Conservation (phyloP, 2,888 invertebrate species). For the Parnassius apollo region DNA sequence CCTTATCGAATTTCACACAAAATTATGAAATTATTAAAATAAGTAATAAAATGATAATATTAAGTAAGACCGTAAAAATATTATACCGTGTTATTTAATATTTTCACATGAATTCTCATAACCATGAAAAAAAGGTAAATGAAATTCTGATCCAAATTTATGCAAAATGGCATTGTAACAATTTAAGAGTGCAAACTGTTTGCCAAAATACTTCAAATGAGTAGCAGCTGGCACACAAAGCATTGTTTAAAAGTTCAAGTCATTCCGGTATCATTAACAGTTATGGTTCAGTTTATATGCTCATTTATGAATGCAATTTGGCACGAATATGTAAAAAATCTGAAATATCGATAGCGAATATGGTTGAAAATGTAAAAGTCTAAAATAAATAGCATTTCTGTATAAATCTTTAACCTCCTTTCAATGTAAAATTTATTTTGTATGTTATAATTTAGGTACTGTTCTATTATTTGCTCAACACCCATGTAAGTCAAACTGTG, state of each 20-base stretch:
- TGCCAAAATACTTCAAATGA: slow-evolving; percentile 51
- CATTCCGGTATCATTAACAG: slow-evolving; percentile 76
- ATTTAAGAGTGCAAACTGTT: slow-evolving; percentile 26
- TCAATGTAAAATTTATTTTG: too few relatives aligned
- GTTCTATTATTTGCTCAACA: too few relatives aligned
- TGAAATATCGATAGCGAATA: slow-evolving; percentile 1
- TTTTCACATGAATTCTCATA: too few relatives aligned
- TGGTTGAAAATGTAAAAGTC: background rate
- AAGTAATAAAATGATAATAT: too few relatives aligned
- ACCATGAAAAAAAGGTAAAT: too few relatives aligned
- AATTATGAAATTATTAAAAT: too few relatives aligned
- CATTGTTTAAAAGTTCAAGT: slow-evolving; percentile 25
- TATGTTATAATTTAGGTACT: too few relatives aligned
- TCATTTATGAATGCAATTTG: slow-evolving; percentile 75
- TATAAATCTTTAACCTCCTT: too few relatives aligned
- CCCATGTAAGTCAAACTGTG: too few relatives aligned
- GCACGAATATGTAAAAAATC: slow-evolving; percentile 31
- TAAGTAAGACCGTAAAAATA: too few relatives aligned
- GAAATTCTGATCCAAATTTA: background rate
- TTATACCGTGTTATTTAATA: too few relatives aligned
- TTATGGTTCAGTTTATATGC: slow-evolving; percentile 69
- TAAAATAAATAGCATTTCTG: background rate
- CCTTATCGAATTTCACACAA: too few relatives aligned
- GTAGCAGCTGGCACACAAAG: slow-evolving; percentile 10
- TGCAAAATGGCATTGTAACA: background rate